These are phyloP conservation scores for Rattus rattus DNA, from an alignment of 2,113 vertebrate species.

Conservation along the genomic window DNA sequence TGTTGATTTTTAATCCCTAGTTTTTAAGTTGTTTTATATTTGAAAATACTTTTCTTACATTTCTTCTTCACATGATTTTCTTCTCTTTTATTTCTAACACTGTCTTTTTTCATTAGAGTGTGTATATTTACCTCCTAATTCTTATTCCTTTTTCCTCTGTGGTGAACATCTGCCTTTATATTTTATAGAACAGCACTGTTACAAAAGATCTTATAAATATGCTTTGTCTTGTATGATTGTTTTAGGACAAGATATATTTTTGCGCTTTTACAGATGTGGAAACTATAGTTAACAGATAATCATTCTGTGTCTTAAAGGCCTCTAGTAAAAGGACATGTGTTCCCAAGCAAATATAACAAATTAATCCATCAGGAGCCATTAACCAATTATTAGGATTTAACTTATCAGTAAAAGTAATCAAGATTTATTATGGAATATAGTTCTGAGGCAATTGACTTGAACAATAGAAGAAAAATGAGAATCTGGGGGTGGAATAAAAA, in stretches of 20 bases:
- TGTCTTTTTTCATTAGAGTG: background rate
- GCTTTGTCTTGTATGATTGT: background rate
- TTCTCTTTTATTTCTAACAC: background rate
- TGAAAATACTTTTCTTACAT: background rate
- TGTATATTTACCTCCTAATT: background rate
- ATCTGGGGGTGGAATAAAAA: background rate
- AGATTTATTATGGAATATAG: background rate
- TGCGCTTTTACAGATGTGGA: slow-evolving; percentile 13
- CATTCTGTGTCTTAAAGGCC: background rate
- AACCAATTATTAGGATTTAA: slow-evolving; percentile 13
- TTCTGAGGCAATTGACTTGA: slow-evolving; percentile 34
- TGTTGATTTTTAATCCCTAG: background rate
- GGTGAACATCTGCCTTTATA: background rate
- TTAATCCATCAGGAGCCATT: slow-evolving; percentile 9
- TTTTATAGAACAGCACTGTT: background rate
- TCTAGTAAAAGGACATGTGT: slow-evolving; percentile 22
- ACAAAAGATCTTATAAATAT: background rate
- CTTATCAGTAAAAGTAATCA: slow-evolving; percentile 54
- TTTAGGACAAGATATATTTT: background rate
- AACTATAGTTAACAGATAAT: background rate
- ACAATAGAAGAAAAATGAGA: background rate
- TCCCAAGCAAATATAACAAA: slow-evolving; percentile 47
- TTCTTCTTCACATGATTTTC: background rate
- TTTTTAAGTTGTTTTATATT: background rate
- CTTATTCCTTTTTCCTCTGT: background rate